A percentile compares a stretch with the other conserved stretches of the same genome.
Evolutionary conservation across 2,113 vertebrate genomes (phyloP).

Genomic region (Noctilio leporinus): DNA sequence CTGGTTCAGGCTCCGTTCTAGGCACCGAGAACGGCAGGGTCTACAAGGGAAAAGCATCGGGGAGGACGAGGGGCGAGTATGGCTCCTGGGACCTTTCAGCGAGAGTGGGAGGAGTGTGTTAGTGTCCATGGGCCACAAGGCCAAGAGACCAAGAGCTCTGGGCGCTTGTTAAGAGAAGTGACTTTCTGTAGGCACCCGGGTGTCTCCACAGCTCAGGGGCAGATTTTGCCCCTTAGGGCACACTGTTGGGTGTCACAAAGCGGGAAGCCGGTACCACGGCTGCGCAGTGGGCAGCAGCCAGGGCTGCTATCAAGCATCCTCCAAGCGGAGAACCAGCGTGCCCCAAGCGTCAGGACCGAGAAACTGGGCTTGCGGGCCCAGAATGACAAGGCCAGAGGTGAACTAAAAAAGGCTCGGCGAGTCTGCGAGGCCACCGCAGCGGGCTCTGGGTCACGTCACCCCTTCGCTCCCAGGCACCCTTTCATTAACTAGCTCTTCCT

Average conservation of each 20-base stretch:
- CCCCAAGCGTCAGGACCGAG: neutral
- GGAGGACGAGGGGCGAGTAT: neutral
- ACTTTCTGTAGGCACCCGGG: neutral
- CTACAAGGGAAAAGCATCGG: neutral
- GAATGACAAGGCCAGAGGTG: neutral
- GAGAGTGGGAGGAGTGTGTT: neutral
- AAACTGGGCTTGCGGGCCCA: neutral
- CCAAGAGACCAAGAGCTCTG: neutral
- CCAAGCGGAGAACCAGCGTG: neutral
- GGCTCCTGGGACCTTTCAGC: neutral
- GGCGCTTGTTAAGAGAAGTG: neutral
- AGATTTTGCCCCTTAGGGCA: rapidly evolving
- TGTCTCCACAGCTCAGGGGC: neutral
- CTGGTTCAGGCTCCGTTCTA: neutral
- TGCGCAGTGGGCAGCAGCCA: neutral
- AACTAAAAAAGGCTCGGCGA: rapidly evolving
- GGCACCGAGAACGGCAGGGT: neutral
- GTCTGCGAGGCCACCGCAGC: rapidly evolving
- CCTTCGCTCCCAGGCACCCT: rapidly evolving
- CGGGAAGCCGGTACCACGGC: neutral
- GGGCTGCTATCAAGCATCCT: neutral
- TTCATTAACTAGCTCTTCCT: neutral
- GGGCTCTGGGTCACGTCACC: neutral
- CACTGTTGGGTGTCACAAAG: neutral
- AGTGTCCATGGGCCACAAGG: rapidly evolving